Evolutionary conservation across 2,113 vertebrate genomes (phyloP), one percentile per base, ranked within the genome.

Genomic region (Brachionichthys hirsutus): DNA sequence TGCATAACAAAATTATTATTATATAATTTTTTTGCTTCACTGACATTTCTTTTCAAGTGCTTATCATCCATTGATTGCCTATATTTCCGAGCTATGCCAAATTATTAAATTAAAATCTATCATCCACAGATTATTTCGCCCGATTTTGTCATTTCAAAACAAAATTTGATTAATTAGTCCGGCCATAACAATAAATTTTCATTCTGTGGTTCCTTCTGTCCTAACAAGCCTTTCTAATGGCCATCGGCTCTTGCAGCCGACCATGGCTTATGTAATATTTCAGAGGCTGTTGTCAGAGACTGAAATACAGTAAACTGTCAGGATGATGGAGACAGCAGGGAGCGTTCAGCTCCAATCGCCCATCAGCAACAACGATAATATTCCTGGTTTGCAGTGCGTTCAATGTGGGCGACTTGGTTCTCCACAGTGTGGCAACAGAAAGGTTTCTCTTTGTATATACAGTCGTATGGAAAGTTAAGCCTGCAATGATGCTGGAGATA

Each of bases 241-340:
- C 12, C 36, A 41, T 66, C 54, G 49, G 20, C 13, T 46, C 0
- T 36, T 46, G 17, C 16, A 40, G 16, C 16, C 64, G 47, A 54
- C 53, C 11, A 35, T 50, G 43, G 34, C 42, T 58, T 18, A 46
- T 16, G 44, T 40, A 54, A 66, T 69, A 59, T 62, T 73, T 66
- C 30, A 48, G 41, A 65, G 46, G 41, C 36, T 68, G n/a, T 60
- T 75, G 72, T 57, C 62, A 52, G 64, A 61, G 55, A 57, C 43
- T 41, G 42, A 61, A 30, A 30, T 30, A 30, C 8, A 30, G 36
- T 14, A 3, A 17, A 9, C 52, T 50, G 42, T 11, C 46, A 57
- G 49, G 51, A 41, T 55, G 62, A 67, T 72, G 48, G 53, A 67
- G 47, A 57, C 38, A 2, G 20, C 12, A 34, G 17, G 41, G 24